Conservation (phyloP, 2,797 vertebrate genomes). For the Manis pentadactyla region DNA sequence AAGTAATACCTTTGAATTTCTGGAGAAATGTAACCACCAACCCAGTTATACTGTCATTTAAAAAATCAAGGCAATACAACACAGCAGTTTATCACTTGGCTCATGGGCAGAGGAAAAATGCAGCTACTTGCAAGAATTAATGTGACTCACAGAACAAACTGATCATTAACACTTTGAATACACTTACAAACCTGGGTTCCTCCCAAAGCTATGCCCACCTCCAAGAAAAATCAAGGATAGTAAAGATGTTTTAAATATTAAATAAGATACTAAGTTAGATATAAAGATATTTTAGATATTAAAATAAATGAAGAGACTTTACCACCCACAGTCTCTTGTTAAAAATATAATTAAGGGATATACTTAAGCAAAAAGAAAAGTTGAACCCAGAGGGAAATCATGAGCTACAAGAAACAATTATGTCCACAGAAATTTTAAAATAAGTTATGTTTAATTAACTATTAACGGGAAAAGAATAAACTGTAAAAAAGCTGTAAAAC, state of each 20-base stretch:
- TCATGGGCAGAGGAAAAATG: background rate
- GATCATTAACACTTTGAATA: background rate
- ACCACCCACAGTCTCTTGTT: background rate
- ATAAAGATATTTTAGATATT: background rate
- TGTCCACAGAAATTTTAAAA: background rate
- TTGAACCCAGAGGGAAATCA: background rate
- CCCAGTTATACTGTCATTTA: background rate
- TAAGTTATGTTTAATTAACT: background rate
- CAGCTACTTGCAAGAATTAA: constrained; percentile 2
- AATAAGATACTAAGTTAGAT: too few species aligned
- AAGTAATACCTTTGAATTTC: background rate
- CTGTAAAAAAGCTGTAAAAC: background rate
- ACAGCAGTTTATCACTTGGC: background rate
- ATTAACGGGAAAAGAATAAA: background rate
- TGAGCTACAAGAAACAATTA: background rate
- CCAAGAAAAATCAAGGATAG: background rate
- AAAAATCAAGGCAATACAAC: background rate
- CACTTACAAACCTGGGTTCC: background rate
- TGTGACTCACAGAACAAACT: background rate
- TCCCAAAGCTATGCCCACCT: background rate
- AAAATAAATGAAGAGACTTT: constrained; percentile 11
- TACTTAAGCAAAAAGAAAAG: background rate
- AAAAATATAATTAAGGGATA: background rate
- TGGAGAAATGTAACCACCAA: background rate
- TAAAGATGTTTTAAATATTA: background rate